Conservation (phyloP, 1,140 invertebrate species). For the Trigoniulus corallinus region DNA sequence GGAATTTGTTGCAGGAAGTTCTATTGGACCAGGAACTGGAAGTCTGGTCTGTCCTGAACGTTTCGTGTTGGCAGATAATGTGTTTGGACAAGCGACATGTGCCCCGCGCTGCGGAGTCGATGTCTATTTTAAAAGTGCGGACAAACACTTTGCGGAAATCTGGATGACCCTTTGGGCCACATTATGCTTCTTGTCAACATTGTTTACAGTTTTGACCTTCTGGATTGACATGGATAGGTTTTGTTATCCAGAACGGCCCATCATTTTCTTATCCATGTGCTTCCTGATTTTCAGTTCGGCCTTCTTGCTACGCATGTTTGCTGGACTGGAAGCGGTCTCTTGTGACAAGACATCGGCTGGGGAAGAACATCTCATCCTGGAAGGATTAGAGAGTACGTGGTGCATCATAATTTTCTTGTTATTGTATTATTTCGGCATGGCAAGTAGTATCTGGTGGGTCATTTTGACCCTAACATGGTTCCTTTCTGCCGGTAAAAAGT, state of each 20-base stretch:
- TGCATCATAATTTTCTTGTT: constrained; percentile 18
- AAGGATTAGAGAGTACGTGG: constrained; percentile 16
- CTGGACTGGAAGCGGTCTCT: constrained; percentile 13
- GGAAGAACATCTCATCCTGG: constrained; percentile 11
- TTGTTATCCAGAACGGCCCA: constrained; percentile 27
- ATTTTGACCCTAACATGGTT: constrained; percentile 26
- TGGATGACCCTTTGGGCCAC: constrained; percentile 32
- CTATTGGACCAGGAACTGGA: neutral
- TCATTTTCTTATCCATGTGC: constrained; percentile 26
- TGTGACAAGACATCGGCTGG: constrained; percentile 12
- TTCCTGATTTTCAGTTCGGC: constrained; percentile 21
- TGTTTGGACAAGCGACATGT: constrained; percentile 13
- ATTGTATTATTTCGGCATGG: constrained; percentile 16
- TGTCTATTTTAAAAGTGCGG: constrained; percentile 25
- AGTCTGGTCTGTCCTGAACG: neutral
- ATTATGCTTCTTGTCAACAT: constrained; percentile 33
- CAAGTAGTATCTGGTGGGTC: constrained; percentile 28
- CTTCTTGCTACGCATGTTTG: constrained; percentile 9
- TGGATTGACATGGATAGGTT: constrained; percentile 26
- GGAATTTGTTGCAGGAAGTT: neutral
- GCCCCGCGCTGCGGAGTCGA: constrained; percentile 23
- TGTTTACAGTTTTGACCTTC: constrained; percentile 36
- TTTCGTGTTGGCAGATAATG: neutral
- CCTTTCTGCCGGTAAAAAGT: constrained; percentile 25
- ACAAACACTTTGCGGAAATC: constrained; percentile 31